Conservation (phyloP, 2,888 invertebrate genomes). For the Phaonia tiefii region DNA sequence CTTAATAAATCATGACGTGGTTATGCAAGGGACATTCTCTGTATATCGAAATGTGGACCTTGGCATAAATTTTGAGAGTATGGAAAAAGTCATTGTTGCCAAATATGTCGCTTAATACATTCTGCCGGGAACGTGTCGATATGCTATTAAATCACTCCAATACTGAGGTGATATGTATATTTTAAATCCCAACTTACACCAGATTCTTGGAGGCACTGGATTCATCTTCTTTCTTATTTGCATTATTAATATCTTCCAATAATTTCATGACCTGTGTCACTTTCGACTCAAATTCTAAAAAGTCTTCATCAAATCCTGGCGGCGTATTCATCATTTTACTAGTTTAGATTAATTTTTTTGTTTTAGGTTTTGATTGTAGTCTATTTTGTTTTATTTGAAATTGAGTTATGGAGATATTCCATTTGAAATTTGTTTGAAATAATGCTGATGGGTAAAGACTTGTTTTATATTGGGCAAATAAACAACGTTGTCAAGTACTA, state of each 20-base stretch:
- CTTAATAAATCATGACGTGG: no score
- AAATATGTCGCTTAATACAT: no score
- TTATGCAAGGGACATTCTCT: no score
- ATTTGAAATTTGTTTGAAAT: no score
- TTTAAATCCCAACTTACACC: constrained; percentile 61
- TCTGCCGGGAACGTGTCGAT: no score
- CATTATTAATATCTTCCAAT: constrained; percentile 72
- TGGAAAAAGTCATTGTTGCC: no score
- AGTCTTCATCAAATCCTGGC: constrained; percentile 73
- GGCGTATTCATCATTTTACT: constrained; percentile 64
- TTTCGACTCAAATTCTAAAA: constrained; percentile 78
- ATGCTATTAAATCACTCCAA: no score
- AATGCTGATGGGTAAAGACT: no score
- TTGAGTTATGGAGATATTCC: background rate
- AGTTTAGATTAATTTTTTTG: background rate
- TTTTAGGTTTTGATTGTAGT: background rate
- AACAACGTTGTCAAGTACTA: background rate
- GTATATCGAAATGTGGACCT: no score
- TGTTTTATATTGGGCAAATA: background rate
- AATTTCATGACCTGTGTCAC: constrained; percentile 78
- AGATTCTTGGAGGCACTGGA: constrained; percentile 60
- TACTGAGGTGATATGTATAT: no score
- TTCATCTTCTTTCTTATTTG: constrained; percentile 64
- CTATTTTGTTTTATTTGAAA: background rate
- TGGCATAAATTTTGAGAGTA: no score